A percentile compares a stretch with the other conserved stretches of the same genome.
phyloP scores from a whole-genome alignment of 2,888 invertebrate genomes.

The Eueremaeus valkanovi region DNA sequence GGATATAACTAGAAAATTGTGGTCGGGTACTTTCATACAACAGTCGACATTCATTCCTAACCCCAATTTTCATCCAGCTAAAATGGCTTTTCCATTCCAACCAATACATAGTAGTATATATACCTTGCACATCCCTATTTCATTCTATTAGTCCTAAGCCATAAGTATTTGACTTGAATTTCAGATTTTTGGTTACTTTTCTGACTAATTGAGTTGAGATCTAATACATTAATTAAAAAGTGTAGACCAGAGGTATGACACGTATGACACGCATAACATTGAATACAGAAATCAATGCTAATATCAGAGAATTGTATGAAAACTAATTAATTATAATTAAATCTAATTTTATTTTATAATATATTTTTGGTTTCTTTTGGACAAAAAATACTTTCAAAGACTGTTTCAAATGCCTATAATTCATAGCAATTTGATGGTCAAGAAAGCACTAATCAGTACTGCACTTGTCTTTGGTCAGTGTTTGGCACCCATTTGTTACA shows the following conservation, averaged over 20 bases:
- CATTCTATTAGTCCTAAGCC: no score
- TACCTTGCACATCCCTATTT: no score
- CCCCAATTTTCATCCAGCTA: no score
- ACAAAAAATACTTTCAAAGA: background rate
- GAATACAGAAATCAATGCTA: background rate
- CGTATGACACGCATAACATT: conserved; percentile 22
- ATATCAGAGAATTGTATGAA: background rate
- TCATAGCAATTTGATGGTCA: background rate
- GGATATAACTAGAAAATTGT: no score
- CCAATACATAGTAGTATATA: no score
- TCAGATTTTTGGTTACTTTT: background rate
- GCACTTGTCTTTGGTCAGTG: conserved; percentile 31
- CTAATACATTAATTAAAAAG: background rate
- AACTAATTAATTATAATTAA: background rate
- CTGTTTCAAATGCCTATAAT: background rate
- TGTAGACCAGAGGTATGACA: background rate
- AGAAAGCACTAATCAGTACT: conserved; percentile 8
- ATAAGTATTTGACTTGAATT: no score
- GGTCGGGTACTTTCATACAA: no score
- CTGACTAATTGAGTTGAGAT: background rate
- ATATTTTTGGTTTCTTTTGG: conserved; percentile 6
- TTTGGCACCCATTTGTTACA: background rate
- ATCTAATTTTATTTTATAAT: no score
- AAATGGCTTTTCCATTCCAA: no score
- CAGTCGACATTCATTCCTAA: no score